These are phyloP conservation scores for Ormyrus rosae DNA, from an alignment of 2,888 invertebrate species.

Conservation along the genomic window DNA sequence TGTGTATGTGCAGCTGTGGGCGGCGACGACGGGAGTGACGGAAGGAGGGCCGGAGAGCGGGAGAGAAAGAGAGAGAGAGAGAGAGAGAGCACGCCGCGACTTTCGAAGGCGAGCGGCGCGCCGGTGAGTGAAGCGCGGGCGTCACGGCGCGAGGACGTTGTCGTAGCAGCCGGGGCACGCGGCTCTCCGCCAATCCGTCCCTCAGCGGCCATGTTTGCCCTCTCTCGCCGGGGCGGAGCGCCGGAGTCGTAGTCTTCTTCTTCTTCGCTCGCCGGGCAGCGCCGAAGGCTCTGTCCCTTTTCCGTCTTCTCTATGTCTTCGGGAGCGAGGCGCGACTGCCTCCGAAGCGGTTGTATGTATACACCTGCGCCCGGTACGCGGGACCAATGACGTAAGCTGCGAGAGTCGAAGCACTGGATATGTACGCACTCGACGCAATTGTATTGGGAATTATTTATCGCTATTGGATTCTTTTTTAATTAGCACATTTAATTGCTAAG, in stretches of 20 bases:
- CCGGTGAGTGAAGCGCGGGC: conserved; percentile 73
- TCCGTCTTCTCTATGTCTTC: conserved; percentile 12
- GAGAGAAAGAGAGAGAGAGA: conserved; percentile 64
- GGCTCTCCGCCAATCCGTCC: conserved; percentile 81
- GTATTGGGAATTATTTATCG: too few species aligned
- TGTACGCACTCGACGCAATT: too few species aligned
- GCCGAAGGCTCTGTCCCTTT: conserved; percentile 29
- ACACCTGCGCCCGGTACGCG: conserved; percentile 57
- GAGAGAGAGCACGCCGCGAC: conserved; percentile 58
- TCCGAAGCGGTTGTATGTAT: conserved; percentile 59
- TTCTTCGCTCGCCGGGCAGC: conserved; percentile 3
- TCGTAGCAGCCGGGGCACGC: conserved; percentile 68
- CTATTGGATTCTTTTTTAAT: too few species aligned
- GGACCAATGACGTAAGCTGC: conserved; percentile 64
- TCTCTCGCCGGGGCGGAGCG: conserved; percentile 80
- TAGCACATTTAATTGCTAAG: too few species aligned
- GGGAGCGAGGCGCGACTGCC: conserved; percentile 49
- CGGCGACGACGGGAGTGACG: conserved; percentile 58
- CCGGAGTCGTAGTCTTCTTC: conserved; percentile 63
- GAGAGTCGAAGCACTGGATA: neutral
- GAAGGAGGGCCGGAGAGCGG: conserved; percentile 69
- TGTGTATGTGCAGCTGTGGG: conserved; percentile 53
- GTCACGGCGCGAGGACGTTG: conserved; percentile 72
- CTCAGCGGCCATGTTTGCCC: conserved; percentile 80
- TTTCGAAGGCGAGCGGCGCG: neutral